A percentile compares a stretch with the other conserved stretches of the same genome.
Evolutionary conservation across 2,113 vertebrate genomes (phyloP).

Genomic region (Recurvirostra avosetta): DNA sequence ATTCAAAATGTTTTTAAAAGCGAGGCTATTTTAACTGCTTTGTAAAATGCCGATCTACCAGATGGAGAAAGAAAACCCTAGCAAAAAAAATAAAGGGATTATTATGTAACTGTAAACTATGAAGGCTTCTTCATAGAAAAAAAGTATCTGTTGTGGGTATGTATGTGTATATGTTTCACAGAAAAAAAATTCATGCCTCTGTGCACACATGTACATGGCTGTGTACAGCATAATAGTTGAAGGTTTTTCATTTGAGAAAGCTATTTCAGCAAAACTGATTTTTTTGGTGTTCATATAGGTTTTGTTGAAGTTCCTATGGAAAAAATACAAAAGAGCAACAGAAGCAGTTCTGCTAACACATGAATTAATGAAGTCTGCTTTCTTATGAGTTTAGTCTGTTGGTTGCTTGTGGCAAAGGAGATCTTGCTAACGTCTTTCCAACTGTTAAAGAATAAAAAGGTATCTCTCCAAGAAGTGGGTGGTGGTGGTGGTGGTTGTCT

Average conservation of each 20-base stretch:
- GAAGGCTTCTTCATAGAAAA: not conserved
- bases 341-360: not conserved
- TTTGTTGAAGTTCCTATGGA: not conserved
- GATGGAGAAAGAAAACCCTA: not conserved
- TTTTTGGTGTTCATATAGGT: not conserved
- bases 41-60: not conserved
- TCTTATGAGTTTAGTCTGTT: not conserved
- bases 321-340: not conserved
- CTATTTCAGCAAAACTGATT: not conserved
- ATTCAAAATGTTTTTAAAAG: constrained; percentile 1
- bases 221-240: not conserved
- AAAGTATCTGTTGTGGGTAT: not conserved
- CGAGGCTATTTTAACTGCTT: not conserved
- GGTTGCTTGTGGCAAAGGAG: not conserved
- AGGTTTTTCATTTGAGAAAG: not conserved
- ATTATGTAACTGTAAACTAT: not conserved
- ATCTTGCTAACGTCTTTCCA: not conserved
- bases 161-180: not conserved
- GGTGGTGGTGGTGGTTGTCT: not conserved
- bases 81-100: not conserved
- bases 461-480: not conserved
- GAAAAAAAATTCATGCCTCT: not conserved
- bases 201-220: not conserved
- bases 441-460: not conserved
- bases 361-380: not conserved